Conservation (phyloP, 2,797 vertebrate species). For the Austrolebias charrua region DNA sequence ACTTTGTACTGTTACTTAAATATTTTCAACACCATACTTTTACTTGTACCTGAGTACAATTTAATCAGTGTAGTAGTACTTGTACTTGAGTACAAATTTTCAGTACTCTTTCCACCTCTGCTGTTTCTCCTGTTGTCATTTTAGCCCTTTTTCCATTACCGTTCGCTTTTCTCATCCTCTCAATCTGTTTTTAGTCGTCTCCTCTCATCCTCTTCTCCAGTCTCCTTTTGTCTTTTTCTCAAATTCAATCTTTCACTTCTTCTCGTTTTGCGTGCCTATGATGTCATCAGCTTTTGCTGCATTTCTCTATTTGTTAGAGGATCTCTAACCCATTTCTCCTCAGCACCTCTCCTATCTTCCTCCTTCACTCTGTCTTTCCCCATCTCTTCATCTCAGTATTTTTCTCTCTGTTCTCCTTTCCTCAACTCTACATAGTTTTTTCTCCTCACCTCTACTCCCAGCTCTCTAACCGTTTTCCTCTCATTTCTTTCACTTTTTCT, state of each 20-base stretch:
- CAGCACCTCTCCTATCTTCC: background rate
- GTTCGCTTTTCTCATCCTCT: constrained; percentile 1
- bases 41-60: too few species aligned
- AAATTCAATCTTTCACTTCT: constrained; percentile 1
- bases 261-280: too few species aligned
- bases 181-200: background rate
- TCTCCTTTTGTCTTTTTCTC: constrained; percentile 1
- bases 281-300: background rate
- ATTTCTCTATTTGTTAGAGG: constrained; percentile 2
- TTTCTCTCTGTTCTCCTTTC: background rate
- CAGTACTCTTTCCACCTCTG: too few species aligned
- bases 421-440: background rate
- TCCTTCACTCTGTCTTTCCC: background rate
- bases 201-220: background rate
- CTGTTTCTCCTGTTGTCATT: background rate
- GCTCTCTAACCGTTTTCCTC: background rate
- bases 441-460: background rate
- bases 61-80: too few species aligned
- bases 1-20: too few species aligned
- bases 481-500: background rate
- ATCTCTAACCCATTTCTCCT: constrained; percentile 10
- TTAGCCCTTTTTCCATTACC: background rate
- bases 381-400: background rate
- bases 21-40: too few species aligned
- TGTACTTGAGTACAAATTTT: too few species aligned